A percentile compares a stretch with the other conserved stretches of the same genome.
Evolutionary conservation across 2,113 vertebrate species (phyloP).

Genomic region (Oncorhynchus mykiss): DNA sequence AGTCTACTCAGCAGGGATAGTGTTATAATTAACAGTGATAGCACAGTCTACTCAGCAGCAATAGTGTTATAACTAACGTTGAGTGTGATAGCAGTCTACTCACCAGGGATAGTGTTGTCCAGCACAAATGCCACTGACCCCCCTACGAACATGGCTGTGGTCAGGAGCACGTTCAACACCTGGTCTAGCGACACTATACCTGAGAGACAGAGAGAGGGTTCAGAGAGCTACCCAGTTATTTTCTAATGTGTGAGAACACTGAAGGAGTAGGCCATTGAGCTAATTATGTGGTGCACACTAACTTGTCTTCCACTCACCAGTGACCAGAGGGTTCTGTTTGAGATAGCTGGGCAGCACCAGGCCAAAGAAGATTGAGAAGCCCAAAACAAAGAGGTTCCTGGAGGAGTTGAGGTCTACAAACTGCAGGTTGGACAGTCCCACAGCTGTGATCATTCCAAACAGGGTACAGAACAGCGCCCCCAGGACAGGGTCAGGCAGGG

Average conservation of each 20-base stretch:
- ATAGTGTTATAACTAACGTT: slow-evolving; percentile 82
- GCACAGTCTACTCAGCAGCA: slow-evolving; percentile 78
- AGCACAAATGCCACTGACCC: slow-evolving; percentile 94
- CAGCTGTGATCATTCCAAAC: slow-evolving; percentile 98
- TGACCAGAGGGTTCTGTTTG: slow-evolving; percentile 91
- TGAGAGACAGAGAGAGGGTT: slow-evolving; percentile 51
- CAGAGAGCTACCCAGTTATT: not conserved
- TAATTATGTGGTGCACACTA: not conserved
- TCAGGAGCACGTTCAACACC: slow-evolving; percentile 94
- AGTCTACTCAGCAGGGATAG: not conserved
- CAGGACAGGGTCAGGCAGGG: slow-evolving; percentile 92
- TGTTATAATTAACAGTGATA: not conserved
- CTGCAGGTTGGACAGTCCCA: slow-evolving; percentile 97
- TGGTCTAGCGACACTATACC: slow-evolving; percentile 91
- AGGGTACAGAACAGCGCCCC: slow-evolving; percentile 97
- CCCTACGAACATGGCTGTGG: slow-evolving; percentile 97
- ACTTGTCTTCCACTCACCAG: slow-evolving; percentile 73
- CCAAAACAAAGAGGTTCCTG: slow-evolving; percentile 94
- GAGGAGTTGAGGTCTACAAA: slow-evolving; percentile 98
- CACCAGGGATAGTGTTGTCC: slow-evolving; percentile 97
- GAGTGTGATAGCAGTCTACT: slow-evolving; percentile 12
- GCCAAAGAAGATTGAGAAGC: slow-evolving; percentile 98
- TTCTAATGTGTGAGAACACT: not conserved
- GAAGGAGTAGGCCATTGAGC: too few species aligned
- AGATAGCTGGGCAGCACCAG: slow-evolving; percentile 95